phyloP scores from a whole-genome alignment of 1,140 invertebrate species.

The Dolichoris vasculosae region DNA sequence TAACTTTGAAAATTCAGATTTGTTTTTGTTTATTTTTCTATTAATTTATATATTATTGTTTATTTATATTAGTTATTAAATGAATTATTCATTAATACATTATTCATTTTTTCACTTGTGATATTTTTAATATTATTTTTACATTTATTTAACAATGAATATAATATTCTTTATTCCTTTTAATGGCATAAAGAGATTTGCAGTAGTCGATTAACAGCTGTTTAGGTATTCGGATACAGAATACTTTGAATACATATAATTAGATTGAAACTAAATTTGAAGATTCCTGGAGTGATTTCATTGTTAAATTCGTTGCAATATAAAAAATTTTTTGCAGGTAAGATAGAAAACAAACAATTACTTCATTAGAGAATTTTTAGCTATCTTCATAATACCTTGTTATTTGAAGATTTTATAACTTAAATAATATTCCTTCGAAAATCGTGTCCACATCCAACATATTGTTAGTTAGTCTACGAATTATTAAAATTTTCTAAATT shows the following conservation, averaged over 20 bases:
- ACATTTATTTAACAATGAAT: too few relatives aligned
- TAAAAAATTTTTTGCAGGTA: background rate
- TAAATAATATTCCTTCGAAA: background rate
- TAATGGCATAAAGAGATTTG: too few relatives aligned
- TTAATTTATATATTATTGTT: too few relatives aligned
- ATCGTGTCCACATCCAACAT: background rate
- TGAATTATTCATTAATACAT: too few relatives aligned
- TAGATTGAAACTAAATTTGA: constrained; percentile 30
- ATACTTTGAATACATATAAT: constrained; percentile 41
- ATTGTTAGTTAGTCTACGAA: background rate
- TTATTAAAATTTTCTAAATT: constrained; percentile 14
- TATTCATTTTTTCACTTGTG: too few relatives aligned
- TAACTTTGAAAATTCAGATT: too few relatives aligned
- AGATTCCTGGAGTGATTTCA: background rate
- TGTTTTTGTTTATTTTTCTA: too few relatives aligned
- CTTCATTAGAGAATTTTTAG: constrained; percentile 10
- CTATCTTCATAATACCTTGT: constrained; percentile 11
- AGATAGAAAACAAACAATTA: constrained; percentile 36
- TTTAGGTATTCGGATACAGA: too few relatives aligned
- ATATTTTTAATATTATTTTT: too few relatives aligned
- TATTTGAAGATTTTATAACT: background rate
- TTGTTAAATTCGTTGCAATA: background rate
- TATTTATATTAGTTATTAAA: too few relatives aligned
- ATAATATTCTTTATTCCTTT: too few relatives aligned
- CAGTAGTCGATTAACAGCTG: too few relatives aligned